Conservation (phyloP, 2,888 invertebrate genomes). For the Liposcelis brunnea region DNA sequence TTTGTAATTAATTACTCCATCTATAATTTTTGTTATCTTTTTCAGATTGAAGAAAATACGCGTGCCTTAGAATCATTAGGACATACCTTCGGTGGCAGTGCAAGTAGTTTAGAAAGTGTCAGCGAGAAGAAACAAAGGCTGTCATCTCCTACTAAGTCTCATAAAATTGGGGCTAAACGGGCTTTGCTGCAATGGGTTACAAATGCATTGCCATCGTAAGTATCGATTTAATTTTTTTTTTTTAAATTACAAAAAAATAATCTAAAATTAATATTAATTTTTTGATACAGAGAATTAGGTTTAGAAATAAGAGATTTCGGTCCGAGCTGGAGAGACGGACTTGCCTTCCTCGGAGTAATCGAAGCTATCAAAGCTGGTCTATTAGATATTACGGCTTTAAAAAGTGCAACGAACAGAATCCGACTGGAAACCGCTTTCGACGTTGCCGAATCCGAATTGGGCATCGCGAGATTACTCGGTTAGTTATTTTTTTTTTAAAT, state of each 20-base stretch:
- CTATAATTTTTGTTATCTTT: constrained; percentile 14
- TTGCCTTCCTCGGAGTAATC: constrained; percentile 87
- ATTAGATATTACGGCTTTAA: constrained; percentile 70
- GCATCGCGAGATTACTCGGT: constrained; percentile 73
- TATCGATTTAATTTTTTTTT: constrained; percentile 15
- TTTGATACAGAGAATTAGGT: constrained; percentile 52
- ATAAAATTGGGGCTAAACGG: constrained; percentile 77
- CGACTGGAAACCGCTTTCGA: constrained; percentile 85
- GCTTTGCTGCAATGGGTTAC: constrained; percentile 89
- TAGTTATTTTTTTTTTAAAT: constrained; percentile 2
- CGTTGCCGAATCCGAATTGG: constrained; percentile 78
- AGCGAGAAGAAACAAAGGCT: constrained; percentile 24
- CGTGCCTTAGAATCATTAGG: constrained; percentile 72
- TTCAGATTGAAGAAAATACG: constrained; percentile 88
- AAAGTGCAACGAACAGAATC: constrained; percentile 56
- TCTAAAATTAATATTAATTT: too few relatives aligned
- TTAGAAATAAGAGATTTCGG: constrained; percentile 88
- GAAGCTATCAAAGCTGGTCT: constrained; percentile 87
- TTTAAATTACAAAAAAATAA: too few relatives aligned
- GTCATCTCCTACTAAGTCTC: constrained; percentile 44
- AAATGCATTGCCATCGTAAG: constrained; percentile 68
- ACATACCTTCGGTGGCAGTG: constrained; percentile 59
- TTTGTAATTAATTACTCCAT: background rate
- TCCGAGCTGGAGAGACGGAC: constrained; percentile 88
- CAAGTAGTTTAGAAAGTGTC: constrained; percentile 66